Evolutionary conservation across 64 coral and sea anemone species (phyloP).

Genomic region (Stichodactyla helianthus): DNA sequence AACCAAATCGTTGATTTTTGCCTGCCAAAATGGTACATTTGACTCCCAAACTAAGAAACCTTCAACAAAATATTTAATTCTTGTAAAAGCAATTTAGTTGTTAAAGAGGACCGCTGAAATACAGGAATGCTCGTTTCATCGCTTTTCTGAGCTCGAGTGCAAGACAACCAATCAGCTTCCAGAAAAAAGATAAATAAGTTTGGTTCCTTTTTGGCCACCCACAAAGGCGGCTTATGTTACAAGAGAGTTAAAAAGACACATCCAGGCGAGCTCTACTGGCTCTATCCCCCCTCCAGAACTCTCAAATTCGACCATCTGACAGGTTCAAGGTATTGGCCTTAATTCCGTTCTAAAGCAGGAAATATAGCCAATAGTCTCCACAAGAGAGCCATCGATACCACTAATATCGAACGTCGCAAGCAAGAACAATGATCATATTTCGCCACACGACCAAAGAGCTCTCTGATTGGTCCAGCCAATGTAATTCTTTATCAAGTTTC

Average conservation of each 20-base stretch:
- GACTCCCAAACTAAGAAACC: neutral
- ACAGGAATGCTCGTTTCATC: conserved; percentile 1
- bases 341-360: neutral
- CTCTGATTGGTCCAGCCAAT: conserved; percentile 37
- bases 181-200: neutral
- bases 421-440: neutral
- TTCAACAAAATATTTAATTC: neutral
- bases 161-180: neutral
- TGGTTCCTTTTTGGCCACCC: conserved; percentile 4
- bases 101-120: neutral
- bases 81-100: neutral
- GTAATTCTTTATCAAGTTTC: conserved; percentile 67
- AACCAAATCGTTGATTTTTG: too few relatives aligned
- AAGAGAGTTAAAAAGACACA: neutral
- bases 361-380: neutral
- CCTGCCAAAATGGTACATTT: too few relatives aligned
- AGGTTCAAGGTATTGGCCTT: conserved; percentile 5
- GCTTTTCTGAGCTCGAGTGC: neutral
- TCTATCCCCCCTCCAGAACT: neutral
- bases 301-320: neutral
- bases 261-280: neutral
- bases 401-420: neutral
- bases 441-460: conserved; percentile 7
- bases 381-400: neutral
- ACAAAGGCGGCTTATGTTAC: neutral